Conservation (phyloP, 2,113 vertebrate species). For the Atrichornis clamosus region DNA sequence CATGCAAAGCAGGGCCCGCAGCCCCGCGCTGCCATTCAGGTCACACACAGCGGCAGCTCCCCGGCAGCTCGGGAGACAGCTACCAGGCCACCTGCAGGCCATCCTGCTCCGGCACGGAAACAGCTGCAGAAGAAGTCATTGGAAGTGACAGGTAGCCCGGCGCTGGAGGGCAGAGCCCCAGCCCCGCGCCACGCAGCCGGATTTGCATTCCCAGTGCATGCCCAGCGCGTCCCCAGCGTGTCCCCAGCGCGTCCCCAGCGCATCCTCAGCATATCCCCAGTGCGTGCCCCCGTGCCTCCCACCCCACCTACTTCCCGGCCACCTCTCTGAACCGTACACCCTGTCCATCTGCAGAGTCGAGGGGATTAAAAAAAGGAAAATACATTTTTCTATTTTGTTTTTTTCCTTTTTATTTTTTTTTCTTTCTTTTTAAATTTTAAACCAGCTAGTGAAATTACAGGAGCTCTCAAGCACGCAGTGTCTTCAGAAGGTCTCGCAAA, state of each 20-base stretch:
- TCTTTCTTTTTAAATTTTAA: background rate
- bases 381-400: background rate
- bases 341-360: background rate
- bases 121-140: constrained; percentile 64
- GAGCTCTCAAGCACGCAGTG: background rate
- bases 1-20: constrained; percentile 76
- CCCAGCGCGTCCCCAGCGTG: too few relatives aligned
- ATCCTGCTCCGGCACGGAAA: constrained; percentile 44
- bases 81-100: constrained; percentile 73
- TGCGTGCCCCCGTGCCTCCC: background rate
- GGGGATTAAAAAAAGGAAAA: background rate
- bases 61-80: constrained; percentile 62
- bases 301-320: rapidly evolving
- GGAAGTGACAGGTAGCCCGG: constrained; percentile 69
- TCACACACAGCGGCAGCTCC: constrained; percentile 64
- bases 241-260: rapidly evolving
- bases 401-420: too few relatives aligned
- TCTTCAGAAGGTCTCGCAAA: background rate
- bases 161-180: constrained; percentile 50
- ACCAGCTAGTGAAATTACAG: background rate
- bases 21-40: constrained; percentile 62
- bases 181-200: background rate
- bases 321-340: rapidly evolving
- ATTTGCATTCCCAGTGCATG: background rate
- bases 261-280: background rate